Evolutionary conservation across 2,888 invertebrate species (phyloP).

Genomic region (Baccha elongata): DNA sequence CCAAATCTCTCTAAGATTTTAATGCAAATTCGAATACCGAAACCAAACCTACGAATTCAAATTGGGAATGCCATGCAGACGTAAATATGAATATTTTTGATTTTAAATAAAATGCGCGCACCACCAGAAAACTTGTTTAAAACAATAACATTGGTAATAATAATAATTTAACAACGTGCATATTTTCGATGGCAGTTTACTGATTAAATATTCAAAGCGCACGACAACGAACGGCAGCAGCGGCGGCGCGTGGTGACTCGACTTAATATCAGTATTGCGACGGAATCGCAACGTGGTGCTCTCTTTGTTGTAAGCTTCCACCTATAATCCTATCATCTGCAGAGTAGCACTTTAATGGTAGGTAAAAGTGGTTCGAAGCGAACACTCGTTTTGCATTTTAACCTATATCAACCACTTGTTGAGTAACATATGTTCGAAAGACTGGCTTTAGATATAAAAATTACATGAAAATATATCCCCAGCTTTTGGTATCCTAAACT

Average conservation of each 20-base stretch:
- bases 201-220: constrained; percentile 69
- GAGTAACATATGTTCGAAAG: constrained; percentile 13
- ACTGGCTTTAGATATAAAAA: background rate
- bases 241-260: background rate
- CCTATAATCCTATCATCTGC: constrained; percentile 38
- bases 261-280: background rate
- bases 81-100: constrained; percentile 13
- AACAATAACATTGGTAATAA: constrained; percentile 73
- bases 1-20: constrained; percentile 16
- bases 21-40: constrained; percentile 30
- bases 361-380: constrained; percentile 35
- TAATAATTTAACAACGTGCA: constrained; percentile 69
- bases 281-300: background rate
- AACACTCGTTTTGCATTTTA: constrained; percentile 45
- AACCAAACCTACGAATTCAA: constrained; percentile 25
- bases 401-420: constrained; percentile 41
- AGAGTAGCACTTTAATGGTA: constrained; percentile 25
- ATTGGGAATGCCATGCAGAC: constrained; percentile 50
- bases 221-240: constrained; percentile 39
- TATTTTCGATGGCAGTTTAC: constrained; percentile 54
- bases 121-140: constrained; percentile 58
- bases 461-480: background rate
- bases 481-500: background rate
- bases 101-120: constrained; percentile 29
- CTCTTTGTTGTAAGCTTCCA: constrained; percentile 13